Evolutionary conservation across 1,140 invertebrate genomes (phyloP).

Genomic region (Leptonema lineaticorne): DNA sequence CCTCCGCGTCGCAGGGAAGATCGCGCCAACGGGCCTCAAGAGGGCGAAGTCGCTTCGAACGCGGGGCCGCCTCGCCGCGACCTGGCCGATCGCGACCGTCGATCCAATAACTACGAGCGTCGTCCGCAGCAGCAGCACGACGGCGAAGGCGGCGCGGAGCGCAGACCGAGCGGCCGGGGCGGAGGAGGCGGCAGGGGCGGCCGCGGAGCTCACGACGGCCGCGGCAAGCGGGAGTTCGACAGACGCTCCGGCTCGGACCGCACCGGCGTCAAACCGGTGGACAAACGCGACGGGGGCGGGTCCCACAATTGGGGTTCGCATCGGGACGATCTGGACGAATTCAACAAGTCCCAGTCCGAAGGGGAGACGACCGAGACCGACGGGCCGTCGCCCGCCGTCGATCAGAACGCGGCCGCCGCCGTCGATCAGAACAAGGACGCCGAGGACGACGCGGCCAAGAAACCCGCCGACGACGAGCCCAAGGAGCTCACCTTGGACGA

Average conservation of each 20-base stretch:
- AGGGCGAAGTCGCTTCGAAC: background rate
- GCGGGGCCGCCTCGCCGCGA: conserved; percentile 55
- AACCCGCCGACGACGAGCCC: conserved; percentile 70
- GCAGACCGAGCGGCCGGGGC: conserved; percentile 48
- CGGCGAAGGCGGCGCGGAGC: conserved; percentile 48
- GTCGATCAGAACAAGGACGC: conserved; percentile 54
- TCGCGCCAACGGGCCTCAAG: background rate
- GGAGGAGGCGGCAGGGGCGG: conserved; percentile 47
- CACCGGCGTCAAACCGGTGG: conserved; percentile 90
- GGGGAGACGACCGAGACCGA: conserved; percentile 55
- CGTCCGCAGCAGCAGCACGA: conserved; percentile 52
- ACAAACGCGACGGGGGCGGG: conserved; percentile 92
- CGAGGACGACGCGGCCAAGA: conserved; percentile 49
- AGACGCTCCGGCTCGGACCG: conserved; percentile 92
- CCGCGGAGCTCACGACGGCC: conserved; percentile 62
- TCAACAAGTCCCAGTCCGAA: conserved; percentile 59
- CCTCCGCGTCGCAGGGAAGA: background rate
- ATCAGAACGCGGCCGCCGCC: conserved; percentile 53
- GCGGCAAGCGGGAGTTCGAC: conserved; percentile 90
- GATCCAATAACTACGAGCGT: conserved; percentile 58
- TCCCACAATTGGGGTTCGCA: conserved; percentile 94
- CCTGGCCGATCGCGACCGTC: conserved; percentile 56
- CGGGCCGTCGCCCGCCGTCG: conserved; percentile 54
- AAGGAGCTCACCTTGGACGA: conserved; percentile 85
- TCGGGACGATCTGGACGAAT: conserved; percentile 83